Evolutionary conservation across 2,113 vertebrate species (phyloP).

Genomic region (Marmota monax): DNA sequence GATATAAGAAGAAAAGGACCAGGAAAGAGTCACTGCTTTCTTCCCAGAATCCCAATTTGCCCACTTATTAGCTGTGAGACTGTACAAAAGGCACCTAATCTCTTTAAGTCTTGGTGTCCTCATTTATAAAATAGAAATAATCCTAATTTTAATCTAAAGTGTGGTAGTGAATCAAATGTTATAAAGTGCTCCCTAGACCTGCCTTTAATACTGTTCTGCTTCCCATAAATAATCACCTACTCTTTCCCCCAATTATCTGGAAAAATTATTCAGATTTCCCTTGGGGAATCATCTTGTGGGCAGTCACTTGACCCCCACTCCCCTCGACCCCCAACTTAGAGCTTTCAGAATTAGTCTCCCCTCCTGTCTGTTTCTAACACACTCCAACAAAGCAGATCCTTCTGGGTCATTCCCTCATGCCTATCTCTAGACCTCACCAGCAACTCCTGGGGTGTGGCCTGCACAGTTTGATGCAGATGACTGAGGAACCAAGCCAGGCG

Average conservation of each 20-base stretch:
- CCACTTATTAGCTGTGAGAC: not conserved
- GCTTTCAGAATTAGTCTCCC: not conserved
- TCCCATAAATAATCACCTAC: not conserved
- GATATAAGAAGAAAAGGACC: not conserved
- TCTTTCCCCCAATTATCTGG: not conserved
- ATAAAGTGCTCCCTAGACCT: not conserved
- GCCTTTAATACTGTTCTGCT: not conserved
- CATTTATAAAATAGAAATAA: not conserved
- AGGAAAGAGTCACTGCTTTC: not conserved
- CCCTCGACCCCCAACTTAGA: not conserved
- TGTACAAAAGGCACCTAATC: not conserved
- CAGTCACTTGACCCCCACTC: not conserved
- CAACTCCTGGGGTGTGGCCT: constrained; percentile 90
- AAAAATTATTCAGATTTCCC: constrained; percentile 1
- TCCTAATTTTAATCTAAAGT: not conserved
- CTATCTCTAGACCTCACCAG: constrained; percentile 89
- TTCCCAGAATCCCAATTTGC: not conserved
- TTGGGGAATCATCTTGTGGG: not conserved
- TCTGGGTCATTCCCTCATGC: not conserved
- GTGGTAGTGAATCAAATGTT: not conserved
- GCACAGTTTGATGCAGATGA: constrained; percentile 94
- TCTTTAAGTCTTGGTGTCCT: not conserved
- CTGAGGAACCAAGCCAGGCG: constrained; percentile 97
- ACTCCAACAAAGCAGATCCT: not conserved
- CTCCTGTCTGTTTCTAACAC: not conserved